Evolutionary conservation across 2,888 invertebrate species (phyloP).

Genomic region (Cephonodes hylas): DNA sequence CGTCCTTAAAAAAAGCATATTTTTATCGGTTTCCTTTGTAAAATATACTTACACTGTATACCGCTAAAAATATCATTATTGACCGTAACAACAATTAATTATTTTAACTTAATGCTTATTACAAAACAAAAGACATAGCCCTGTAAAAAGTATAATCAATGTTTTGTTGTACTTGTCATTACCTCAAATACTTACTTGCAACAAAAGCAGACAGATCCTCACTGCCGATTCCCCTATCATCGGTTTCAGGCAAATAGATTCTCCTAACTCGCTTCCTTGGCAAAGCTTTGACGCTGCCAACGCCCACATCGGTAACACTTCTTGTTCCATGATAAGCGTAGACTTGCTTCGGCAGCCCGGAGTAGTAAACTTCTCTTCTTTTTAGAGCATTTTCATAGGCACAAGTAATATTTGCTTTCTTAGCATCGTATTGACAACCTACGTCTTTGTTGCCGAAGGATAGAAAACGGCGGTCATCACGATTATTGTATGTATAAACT

Average conservation of each 20-base stretch:
- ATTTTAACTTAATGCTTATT: too few relatives aligned
- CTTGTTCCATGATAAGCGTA: slow-evolving; percentile 40
- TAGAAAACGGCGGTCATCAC: slow-evolving; percentile 25
- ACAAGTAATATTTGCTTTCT: slow-evolving; percentile 36
- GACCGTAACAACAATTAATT: too few relatives aligned
- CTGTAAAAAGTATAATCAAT: neutral
- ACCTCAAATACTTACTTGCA: slow-evolving; percentile 39
- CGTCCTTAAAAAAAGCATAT: slow-evolving; percentile 48
- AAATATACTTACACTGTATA: too few relatives aligned
- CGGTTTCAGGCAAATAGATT: slow-evolving; percentile 57
- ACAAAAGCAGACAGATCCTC: slow-evolving; percentile 37
- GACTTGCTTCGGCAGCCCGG: slow-evolving; percentile 35
- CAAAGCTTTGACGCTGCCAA: slow-evolving; percentile 50
- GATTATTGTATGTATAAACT: slow-evolving; percentile 17
- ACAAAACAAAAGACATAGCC: too few relatives aligned
- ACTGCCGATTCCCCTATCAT: slow-evolving; percentile 55
- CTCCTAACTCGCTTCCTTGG: slow-evolving; percentile 48
- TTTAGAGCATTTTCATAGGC: slow-evolving; percentile 35
- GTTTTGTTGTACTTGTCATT: neutral
- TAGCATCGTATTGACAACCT: slow-evolving; percentile 48
- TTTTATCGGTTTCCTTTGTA: too few relatives aligned
- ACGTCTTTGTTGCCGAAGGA: slow-evolving; percentile 33
- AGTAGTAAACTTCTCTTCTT: slow-evolving; percentile 35
- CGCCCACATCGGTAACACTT: slow-evolving; percentile 50
- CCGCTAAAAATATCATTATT: too few relatives aligned